These are phyloP conservation scores for Cardiocondyla obscurior DNA, from an alignment of 1,140 invertebrate species.

Conservation along the genomic window DNA sequence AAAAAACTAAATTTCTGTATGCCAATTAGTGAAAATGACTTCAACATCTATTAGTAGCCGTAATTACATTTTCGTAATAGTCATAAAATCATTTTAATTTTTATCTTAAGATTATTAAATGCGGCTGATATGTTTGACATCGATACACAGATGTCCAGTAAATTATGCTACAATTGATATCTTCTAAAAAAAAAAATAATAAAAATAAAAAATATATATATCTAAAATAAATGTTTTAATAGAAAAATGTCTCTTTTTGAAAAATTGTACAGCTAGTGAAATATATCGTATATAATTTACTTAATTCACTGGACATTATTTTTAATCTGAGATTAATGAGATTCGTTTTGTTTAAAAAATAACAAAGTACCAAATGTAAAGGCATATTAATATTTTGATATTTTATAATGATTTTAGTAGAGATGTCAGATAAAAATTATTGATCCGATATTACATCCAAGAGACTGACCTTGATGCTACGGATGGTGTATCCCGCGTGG, in stretches of 20 bases:
- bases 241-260: background rate
- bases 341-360: slow-evolving; percentile 21
- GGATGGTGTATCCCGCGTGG: slow-evolving; percentile 87
- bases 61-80: background rate
- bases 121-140: slow-evolving; percentile 21
- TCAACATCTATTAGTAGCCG: background rate
- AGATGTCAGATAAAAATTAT: slow-evolving; percentile 1
- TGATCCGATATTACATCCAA: slow-evolving; percentile 77
- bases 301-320: background rate
- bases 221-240: background rate
- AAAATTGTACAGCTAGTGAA: background rate
- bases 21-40: background rate
- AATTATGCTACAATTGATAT: background rate
- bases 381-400: background rate
- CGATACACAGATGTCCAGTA: background rate
- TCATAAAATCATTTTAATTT: background rate
- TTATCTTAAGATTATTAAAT: slow-evolving; percentile 3
- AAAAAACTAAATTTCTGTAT: slow-evolving; percentile 12
- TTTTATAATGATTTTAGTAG: background rate
- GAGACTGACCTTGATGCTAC: slow-evolving; percentile 86
- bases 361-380: slow-evolving; percentile 9
- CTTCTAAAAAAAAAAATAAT: background rate
- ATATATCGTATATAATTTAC: background rate
- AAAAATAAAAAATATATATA: background rate
- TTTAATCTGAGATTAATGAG: slow-evolving; percentile 31